These are phyloP conservation scores for Hydractinia symbiolongicarpus DNA, from an alignment of 30 jellyfish, hydroid and myxozoan genomes.

Conservation along the genomic window DNA sequence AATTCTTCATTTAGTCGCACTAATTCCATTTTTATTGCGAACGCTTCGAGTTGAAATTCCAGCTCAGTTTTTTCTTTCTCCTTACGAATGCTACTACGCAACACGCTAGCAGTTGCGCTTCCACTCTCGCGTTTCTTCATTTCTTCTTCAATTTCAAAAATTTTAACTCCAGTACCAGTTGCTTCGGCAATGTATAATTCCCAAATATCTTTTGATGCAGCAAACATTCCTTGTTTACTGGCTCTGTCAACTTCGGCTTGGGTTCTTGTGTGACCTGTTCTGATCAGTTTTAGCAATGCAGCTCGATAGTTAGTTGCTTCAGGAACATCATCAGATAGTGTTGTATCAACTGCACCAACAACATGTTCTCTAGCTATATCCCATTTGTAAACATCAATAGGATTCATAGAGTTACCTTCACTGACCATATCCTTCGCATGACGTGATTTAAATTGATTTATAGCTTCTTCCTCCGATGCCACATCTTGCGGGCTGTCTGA, in stretches of 20 bases:
- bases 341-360: conserved; percentile 11
- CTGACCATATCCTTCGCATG: background rate
- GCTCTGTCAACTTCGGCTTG: conserved; percentile 30
- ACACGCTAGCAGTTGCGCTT: background rate
- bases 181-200: conserved; percentile 18
- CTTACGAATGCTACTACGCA: background rate
- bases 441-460: background rate
- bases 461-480: conserved; percentile 16
- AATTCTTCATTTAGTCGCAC: conserved; percentile 28
- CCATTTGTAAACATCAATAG: conserved; percentile 29
- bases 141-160: conserved; percentile 5
- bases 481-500: background rate
- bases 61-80: conserved; percentile 4
- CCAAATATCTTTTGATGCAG: conserved; percentile 20
- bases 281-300: conserved; percentile 9
- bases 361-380: conserved; percentile 32
- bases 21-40: conserved; percentile 16
- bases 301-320: conserved; percentile 24
- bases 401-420: conserved; percentile 8
- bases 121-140: background rate
- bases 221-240: background rate
- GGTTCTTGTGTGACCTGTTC: conserved; percentile 10
- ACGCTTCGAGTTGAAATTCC: conserved; percentile 4
- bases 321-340: conserved; percentile 20
- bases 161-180: conserved; percentile 6